A percentile compares a stretch with the other conserved stretches of the same genome.
Evolutionary conservation across 1,140 invertebrate genomes (phyloP).

Genomic region (Globodera rostochiensis): DNA sequence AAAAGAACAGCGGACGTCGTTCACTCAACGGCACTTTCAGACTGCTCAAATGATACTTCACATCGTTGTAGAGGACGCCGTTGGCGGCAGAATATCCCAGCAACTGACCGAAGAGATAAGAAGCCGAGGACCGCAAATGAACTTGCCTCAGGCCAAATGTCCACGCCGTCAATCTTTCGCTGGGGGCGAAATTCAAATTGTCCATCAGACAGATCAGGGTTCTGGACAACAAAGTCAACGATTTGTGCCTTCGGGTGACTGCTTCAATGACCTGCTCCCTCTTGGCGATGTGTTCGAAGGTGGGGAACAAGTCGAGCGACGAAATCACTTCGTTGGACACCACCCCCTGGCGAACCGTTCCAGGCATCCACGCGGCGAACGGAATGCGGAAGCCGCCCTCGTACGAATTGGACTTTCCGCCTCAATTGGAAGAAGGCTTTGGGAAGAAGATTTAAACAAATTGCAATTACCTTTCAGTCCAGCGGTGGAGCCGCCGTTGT

Average conservation of each 20-base stretch:
- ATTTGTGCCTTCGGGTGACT: too few species aligned
- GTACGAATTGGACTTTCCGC: constrained; percentile 63
- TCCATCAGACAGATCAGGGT: not conserved
- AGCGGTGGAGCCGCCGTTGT: constrained; percentile 62
- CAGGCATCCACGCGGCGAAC: constrained; percentile 64
- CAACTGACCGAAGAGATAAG: not conserved
- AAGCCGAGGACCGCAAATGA: not conserved
- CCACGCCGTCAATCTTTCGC: constrained; percentile 19
- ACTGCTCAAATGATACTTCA: constrained; percentile 11
- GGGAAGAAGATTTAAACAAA: not conserved
- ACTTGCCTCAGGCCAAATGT: constrained; percentile 27
- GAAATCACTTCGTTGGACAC: constrained; percentile 61
- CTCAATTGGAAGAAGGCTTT: constrained; percentile 32
- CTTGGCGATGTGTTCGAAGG: constrained; percentile 52
- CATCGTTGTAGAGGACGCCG: constrained; percentile 17
- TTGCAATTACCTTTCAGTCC: constrained; percentile 51
- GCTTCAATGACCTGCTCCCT: not conserved
- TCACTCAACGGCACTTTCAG: constrained; percentile 29
- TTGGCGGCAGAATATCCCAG: constrained; percentile 19
- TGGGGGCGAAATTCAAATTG: not conserved
- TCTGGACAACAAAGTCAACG: not conserved
- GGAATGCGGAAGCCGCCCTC: constrained; percentile 64
- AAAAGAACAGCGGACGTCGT: constrained; percentile 61
- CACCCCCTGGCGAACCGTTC: constrained; percentile 52
- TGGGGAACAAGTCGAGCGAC: constrained; percentile 46